phyloP scores from a whole-genome alignment of 2,888 invertebrate genomes.

The Pteria penguin region DNA sequence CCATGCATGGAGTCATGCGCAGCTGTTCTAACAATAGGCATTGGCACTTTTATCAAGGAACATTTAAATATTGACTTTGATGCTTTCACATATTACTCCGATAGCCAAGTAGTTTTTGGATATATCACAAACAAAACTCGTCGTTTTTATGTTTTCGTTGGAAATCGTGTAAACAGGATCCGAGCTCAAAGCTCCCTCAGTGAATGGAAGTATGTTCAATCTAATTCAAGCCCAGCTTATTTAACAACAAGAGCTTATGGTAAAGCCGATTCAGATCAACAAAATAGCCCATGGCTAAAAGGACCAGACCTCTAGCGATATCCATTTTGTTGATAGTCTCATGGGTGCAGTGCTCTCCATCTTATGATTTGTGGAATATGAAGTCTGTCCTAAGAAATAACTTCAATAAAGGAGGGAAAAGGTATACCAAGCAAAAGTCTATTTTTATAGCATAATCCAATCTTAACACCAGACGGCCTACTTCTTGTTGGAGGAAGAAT shows the following conservation, averaged over 20 bases:
- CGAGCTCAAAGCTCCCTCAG: slow-evolving; percentile 6
- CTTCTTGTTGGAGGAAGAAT: background rate
- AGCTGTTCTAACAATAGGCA: too few relatives aligned
- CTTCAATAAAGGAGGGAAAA: background rate
- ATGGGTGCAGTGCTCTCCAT: background rate
- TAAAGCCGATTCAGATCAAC: background rate
- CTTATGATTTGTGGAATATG: background rate
- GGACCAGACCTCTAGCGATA: background rate
- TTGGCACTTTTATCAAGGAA: slow-evolving; percentile 27
- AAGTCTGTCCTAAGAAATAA: background rate
- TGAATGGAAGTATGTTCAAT: slow-evolving; percentile 38
- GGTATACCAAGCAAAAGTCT: background rate
- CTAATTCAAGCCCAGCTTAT: slow-evolving; percentile 40
- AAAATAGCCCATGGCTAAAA: background rate
- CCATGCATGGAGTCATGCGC: too few relatives aligned
- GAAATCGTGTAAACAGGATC: slow-evolving; percentile 36
- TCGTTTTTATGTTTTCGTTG: slow-evolving; percentile 39
- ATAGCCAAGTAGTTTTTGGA: slow-evolving; percentile 47
- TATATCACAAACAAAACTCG: slow-evolving; percentile 31
- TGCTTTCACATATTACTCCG: slow-evolving; percentile 34
- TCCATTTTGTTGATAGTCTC: background rate
- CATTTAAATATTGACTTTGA: slow-evolving; percentile 27
- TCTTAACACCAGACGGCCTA: background rate
- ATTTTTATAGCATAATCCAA: background rate
- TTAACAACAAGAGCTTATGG: background rate